phyloP scores from a whole-genome alignment of 2,113 vertebrate genomes.

The Ranitomeya imitator region DNA sequence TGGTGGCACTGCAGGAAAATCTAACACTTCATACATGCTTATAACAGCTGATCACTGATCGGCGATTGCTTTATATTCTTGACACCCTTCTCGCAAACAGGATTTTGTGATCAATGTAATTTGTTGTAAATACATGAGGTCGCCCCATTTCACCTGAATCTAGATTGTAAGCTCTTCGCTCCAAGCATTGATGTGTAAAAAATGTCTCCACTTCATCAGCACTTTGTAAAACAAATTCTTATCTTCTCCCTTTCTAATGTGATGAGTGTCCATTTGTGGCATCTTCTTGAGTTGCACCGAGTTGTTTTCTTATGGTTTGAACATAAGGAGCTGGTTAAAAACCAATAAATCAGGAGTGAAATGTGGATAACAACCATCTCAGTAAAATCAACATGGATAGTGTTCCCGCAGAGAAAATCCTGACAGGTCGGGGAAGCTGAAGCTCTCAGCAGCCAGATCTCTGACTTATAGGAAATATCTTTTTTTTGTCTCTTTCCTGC shows the following conservation, averaged over 20 bases:
- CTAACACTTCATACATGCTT: too few relatives aligned
- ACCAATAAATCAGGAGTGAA: slow-evolving; percentile 86
- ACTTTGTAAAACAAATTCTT: slow-evolving; percentile 33
- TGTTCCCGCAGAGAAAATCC: slow-evolving; percentile 77
- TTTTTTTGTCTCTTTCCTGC: slow-evolving; percentile 21
- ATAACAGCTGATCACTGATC: too few relatives aligned
- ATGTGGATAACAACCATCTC: slow-evolving; percentile 83
- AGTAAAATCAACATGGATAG: slow-evolving; percentile 85
- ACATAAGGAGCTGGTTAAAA: slow-evolving; percentile 87
- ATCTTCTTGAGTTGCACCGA: slow-evolving; percentile 66
- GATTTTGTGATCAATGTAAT: neutral
- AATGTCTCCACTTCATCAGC: slow-evolving; percentile 24
- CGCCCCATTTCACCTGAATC: neutral
- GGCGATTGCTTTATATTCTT: too few relatives aligned
- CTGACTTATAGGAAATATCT: slow-evolving; percentile 55
- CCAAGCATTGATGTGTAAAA: slow-evolving; percentile 3
- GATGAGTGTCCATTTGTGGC: slow-evolving; percentile 59
- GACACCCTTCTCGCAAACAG: too few relatives aligned
- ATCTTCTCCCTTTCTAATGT: slow-evolving; percentile 12
- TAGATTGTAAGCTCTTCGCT: slow-evolving; percentile 35
- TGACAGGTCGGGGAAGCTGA: slow-evolving; percentile 72
- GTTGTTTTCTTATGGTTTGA: slow-evolving; percentile 57
- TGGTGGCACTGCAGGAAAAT: too few relatives aligned
- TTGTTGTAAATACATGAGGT: neutral
- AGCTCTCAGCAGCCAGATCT: slow-evolving; percentile 68